phyloP scores from a whole-genome alignment of 2,797 vertebrate species.

The Helicolenus hilgendorfi region DNA sequence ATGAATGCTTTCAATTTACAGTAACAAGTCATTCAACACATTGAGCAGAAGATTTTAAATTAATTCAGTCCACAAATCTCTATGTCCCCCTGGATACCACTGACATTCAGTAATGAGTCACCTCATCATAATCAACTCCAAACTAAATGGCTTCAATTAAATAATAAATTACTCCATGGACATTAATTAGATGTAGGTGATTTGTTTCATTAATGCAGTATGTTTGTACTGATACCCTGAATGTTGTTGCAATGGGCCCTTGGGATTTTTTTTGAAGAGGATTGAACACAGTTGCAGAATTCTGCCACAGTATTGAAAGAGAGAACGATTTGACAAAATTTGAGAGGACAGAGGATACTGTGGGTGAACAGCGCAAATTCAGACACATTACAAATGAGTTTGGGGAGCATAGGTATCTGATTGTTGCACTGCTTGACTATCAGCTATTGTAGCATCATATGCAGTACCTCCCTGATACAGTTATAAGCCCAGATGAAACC shows the following conservation, averaged over 20 bases:
- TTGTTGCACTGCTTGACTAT: not conserved
- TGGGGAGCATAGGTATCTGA: not conserved
- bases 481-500: not conserved
- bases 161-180: slow-evolving; percentile 7
- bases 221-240: slow-evolving; percentile 2
- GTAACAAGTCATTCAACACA: not conserved
- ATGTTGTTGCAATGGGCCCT: not conserved
- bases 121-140: slow-evolving; percentile 13
- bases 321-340: not conserved
- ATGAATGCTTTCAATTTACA: not conserved
- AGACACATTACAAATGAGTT: not conserved
- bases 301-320: not conserved
- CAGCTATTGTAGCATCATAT: not conserved
- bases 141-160: slow-evolving; percentile 27
- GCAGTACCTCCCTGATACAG: not conserved
- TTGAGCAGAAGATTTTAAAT: not conserved
- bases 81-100: slow-evolving; percentile 8
- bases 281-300: not conserved
- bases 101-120: slow-evolving; percentile 14
- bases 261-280: not conserved
- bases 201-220: slow-evolving; percentile 5
- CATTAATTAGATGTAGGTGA: slow-evolving; percentile 16
- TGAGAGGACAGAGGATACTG: not conserved
- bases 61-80: not conserved
- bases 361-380: not conserved